These are phyloP conservation scores for Oeneis ivallda DNA, from an alignment of 2,888 invertebrate species.

Conservation along the genomic window DNA sequence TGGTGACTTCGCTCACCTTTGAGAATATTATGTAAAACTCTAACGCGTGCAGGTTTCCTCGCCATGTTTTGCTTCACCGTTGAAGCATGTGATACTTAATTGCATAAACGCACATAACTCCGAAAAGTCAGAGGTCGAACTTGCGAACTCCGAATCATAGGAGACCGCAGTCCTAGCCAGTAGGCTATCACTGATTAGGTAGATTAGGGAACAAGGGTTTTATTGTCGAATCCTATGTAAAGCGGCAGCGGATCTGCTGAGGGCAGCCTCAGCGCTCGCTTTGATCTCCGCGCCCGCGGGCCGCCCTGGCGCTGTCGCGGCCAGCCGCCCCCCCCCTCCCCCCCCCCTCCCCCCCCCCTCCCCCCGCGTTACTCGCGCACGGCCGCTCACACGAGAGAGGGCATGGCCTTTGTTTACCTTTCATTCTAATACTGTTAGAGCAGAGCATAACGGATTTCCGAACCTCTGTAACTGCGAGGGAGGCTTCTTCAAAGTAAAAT, in stretches of 20 bases:
- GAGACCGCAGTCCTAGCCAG: too few species aligned
- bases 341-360: not conserved
- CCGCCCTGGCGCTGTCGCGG: not conserved
- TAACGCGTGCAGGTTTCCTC: too few species aligned
- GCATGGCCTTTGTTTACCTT: slow-evolving; percentile 32
- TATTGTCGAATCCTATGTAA: not conserved
- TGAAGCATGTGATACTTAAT: too few species aligned
- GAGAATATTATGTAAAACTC: too few species aligned
- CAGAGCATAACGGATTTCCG: slow-evolving; percentile 7
- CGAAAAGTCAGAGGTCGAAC: too few species aligned
- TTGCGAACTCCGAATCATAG: too few species aligned
- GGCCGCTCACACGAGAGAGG: slow-evolving; percentile 18
- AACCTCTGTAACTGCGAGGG: slow-evolving; percentile 24
- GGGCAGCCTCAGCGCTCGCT: not conserved
- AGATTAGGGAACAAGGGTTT: not conserved
- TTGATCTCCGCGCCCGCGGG: not conserved
- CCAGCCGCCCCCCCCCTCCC: not conserved
- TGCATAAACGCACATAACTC: too few species aligned
- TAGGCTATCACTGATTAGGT: too few species aligned
- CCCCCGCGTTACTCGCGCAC: slow-evolving; percentile 1
- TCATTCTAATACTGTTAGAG: slow-evolving; percentile 35
- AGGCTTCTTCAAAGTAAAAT: not conserved
- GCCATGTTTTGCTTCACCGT: too few species aligned
- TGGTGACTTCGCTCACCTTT: too few species aligned
- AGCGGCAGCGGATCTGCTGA: not conserved